Evolutionary conservation across 1,140 invertebrate species (phyloP), one percentile per base, ranked within the genome.

Genomic region (Drosophila baimaii): DNA sequence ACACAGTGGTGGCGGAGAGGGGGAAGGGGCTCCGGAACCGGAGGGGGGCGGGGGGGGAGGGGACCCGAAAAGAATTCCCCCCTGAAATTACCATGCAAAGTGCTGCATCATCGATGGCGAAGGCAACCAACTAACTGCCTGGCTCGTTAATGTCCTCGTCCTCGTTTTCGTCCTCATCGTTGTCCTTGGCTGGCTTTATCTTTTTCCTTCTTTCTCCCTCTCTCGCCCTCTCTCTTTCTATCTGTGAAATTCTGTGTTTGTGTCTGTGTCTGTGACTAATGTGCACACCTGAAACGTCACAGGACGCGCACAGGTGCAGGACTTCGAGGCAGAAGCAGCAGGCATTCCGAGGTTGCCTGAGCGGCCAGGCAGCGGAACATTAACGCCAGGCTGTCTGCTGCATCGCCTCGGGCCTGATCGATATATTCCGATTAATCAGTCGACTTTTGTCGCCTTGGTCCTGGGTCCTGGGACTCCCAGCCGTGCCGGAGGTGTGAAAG

Each of bases 351-450:
- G 64, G 56, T n/a, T n/a, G n/a, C 21, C 41, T 19, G 12, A 27
- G 25, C 31, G 13, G n/a, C 25, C 44, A n/a, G 44, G 49, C 49
- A 57, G 44, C 68, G 62, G 29, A 61, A 85, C 83, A 86, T 88
- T 86, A 86, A 76, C 76, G 77, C 84, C 83, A 83, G 63, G 64
- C 72, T 77, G 84, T 88, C 83, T 89, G 72, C 71, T 56, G 57
- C 62, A 76, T 74, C 57, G 55, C 72, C 46, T 52, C 51, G 55
- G 68, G 64, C 47, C 82, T 83, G 83, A 88, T 86, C 83, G 79
- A 88, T 83, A 88, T 82, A 72, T 83, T 75, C 76, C 83, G 79
- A 88, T 88, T 88, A 88, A 88, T 88, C 83, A 88, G 80, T 62
- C 55, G 63, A 86, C 77, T 88, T 88, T 83, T 76, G 73, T 76